phyloP scores from a whole-genome alignment of 2,797 vertebrate genomes.

The Decapterus maruadsi region DNA sequence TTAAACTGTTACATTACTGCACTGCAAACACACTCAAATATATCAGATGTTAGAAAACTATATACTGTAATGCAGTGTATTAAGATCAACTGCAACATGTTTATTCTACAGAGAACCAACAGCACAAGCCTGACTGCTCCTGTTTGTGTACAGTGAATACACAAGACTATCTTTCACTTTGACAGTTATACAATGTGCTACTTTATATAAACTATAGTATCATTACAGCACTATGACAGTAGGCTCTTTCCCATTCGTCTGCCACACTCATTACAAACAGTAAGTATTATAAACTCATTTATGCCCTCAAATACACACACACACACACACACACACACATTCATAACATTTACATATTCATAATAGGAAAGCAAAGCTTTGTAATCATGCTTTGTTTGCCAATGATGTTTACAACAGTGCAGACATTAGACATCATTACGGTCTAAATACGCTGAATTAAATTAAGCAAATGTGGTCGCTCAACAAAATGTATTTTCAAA shows the following conservation, averaged over 20 bases:
- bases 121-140: neutral
- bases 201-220: slow-evolving; percentile 10
- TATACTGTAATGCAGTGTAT: too few relatives aligned
- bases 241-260: slow-evolving; percentile 28
- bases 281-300: slow-evolving; percentile 42
- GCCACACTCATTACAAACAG: slow-evolving; percentile 39
- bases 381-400: slow-evolving; percentile 72
- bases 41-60: too few relatives aligned
- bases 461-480: slow-evolving; percentile 66
- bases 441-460: slow-evolving; percentile 70
- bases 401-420: slow-evolving; percentile 65
- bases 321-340: slow-evolving; percentile 7
- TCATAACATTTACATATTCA: slow-evolving; percentile 68
- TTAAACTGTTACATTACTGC: too few relatives aligned
- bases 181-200: slow-evolving; percentile 13
- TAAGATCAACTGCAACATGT: neutral
- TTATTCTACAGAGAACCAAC: neutral
- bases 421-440: slow-evolving; percentile 75
- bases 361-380: slow-evolving; percentile 61
- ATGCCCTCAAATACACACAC: slow-evolving; percentile 1
- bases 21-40: too few relatives aligned
- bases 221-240: neutral
- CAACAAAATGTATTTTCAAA: slow-evolving; percentile 65
- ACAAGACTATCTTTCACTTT: slow-evolving; percentile 25
- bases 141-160: slow-evolving; percentile 19